A percentile compares a stretch with the other conserved stretches of the same genome.
Evolutionary conservation across 1,140 invertebrate genomes (phyloP).

Genomic region (Asobara japonica): DNA sequence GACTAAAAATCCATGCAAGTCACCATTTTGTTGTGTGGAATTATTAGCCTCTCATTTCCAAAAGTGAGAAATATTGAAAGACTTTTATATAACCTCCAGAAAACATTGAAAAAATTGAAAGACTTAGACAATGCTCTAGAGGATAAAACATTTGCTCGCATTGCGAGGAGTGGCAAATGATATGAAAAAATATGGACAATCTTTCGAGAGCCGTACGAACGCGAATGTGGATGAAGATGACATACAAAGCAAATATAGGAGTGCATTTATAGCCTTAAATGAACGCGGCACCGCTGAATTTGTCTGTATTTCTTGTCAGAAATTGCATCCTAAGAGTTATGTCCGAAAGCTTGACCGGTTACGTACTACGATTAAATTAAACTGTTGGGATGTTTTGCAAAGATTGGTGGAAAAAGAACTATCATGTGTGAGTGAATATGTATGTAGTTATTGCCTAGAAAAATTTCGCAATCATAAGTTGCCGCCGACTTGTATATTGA

Average conservation of each 20-base stretch:
- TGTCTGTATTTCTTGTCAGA: background rate
- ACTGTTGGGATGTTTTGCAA: background rate
- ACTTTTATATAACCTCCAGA: background rate
- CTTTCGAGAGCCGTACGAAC: background rate
- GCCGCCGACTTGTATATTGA: background rate
- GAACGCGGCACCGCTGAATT: background rate
- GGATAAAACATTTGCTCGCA: background rate
- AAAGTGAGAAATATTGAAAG: constrained; percentile 15
- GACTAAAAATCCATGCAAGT: background rate
- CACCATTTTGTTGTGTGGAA: background rate
- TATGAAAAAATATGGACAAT: background rate
- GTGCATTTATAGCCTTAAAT: background rate
- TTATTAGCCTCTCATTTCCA: constrained; percentile 23
- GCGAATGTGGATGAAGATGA: background rate
- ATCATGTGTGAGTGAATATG: background rate
- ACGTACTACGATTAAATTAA: background rate
- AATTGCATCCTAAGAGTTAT: background rate
- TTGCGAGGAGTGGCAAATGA: background rate
- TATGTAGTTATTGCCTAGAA: background rate
- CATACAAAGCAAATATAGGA: background rate
- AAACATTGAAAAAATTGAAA: background rate
- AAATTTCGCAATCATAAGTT: background rate
- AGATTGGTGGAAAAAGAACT: background rate
- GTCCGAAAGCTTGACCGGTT: background rate
- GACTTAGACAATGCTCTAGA: constrained; percentile 10